Evolutionary conservation across 2,113 vertebrate genomes (phyloP), one percentile per base, ranked within the genome.

Genomic region (Stercorarius parasiticus): DNA sequence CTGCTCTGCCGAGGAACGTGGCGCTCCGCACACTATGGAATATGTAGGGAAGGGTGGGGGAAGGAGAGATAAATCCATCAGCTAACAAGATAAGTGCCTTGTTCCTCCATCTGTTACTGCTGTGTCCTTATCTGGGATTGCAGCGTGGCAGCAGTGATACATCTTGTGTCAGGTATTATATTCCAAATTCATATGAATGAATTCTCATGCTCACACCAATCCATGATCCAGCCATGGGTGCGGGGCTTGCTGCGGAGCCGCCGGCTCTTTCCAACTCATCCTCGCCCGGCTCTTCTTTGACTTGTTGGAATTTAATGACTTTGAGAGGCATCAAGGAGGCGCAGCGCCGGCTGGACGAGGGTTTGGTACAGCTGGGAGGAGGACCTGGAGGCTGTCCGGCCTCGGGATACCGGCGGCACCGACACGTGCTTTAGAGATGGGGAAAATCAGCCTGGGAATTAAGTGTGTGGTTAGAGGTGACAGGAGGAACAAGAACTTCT

Each of bases 1-100:
- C 96, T 97, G 79, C 95, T 93, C 45, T 26, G 95, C 93, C 22
- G 86, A 23, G 97, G 97, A 97, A 70, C 71, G 74, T 45, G 96
- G 93, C 91, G 84, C 94, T 38, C 94, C 19, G 86, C 97, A 93
- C 91, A 47, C 97, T 98, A 98, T 98, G 97, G 98, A 98, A 98
- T 98, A 93, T 98, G 98, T 98, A 98, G 97, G 98, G 94, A 98
- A 97, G 93, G 95, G 90, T 92, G 88, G 96, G 90, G 94, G 96
- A 61, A 96, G 95, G 95, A 97, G 97, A 97, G 98, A 98, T 98
- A 98, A 98, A 98, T 98, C 97, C 97, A 98, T 98, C 98, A 98
- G 87, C 98, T 98, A 98, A 98, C 98, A 98, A 98, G 98, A 98
- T 98, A 98, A 98, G 97, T 97, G 97, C 97, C 97, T 97, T 98